Base-by-base conservation (phyloP, 37 sponge, comb jelly and placozoan genomes). In the Ephydatia muelleri region DNA sequence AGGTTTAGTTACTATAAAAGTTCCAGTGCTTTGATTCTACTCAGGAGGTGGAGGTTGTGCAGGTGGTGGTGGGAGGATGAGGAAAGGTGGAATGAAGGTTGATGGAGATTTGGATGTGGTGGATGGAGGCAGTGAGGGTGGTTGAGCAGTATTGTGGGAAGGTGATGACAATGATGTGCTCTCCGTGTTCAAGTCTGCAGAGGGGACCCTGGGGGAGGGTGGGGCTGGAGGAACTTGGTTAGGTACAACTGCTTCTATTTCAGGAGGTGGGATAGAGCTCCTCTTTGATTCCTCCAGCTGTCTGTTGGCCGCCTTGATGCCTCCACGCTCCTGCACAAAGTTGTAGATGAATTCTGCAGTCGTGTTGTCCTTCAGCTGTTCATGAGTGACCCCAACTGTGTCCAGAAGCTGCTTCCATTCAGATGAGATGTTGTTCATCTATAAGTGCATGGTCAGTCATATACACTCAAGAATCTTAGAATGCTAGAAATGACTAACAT, bases 291-390 rank as follows among this genome's bases (percentile, higher is more conserved):
- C 84, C 12, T 77, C 84, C 76, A 92, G 91, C 78, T 98, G 88
- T 33, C 83, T 76, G 76, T 78, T 93, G 29, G 95, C 92, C 67
- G 90, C 88, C 76, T 98, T 84, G 29, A 98, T 98, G 11, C 99
- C 99, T 16, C 99, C 99, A 39, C 91, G 87, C 78, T 94, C 83
- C 81, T 98, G 92, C 26, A 98, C 99, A 89, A 94, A 96, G 70
- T 96, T 92, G 74, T 96, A 94, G 74, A 98, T 98, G 73, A 98
- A 94, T 66, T 90, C 85, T 12, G 96, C 99, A 32, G 96, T 96
- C n/a, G 88, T 89, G 72, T 92, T 86, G 80, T 98, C 96, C 75
- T 97, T 77, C 35, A 97, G 92, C 64, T 94, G 90, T 13, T 87
- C 92, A 67, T 91, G 72, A 69, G 85, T 94, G 64, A 97, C 91